Evolutionary conservation across 2,888 invertebrate genomes (phyloP), one percentile per base, ranked within the genome.

Genomic region (Hoplodrina ambigua): DNA sequence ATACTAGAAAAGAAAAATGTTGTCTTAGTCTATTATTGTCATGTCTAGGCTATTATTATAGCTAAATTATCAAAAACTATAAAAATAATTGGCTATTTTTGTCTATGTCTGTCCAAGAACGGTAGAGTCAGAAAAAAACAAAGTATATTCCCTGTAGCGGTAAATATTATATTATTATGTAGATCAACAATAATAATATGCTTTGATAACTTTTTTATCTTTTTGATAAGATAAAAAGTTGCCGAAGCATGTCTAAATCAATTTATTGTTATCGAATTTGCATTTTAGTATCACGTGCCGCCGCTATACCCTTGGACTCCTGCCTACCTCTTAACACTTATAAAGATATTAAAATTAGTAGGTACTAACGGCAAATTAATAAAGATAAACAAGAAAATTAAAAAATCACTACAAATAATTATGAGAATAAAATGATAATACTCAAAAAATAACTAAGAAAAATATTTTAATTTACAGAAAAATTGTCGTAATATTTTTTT

Each of bases 151-250:
- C 41, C 8, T 41, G 13, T 41, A 13, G 2, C 41, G 13, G 41
- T 11, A 37, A 10, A 37, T 37, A 37, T 37, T 37, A 37, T 37
- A 1, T 11, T 41, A 41, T 41, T 41, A 41, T 41, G 41, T 11
- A 41, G 13, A 54, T n/a, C 4, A 30, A 54, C 25, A 19, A 19
- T 17, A 13, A n/a, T 63, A 74, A n/a, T 33, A 50, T 37, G 33
- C 41, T 10, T 37, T 50, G 44, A 41, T 49, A 70, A 11, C 2
- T 6, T 46, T 20, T 10, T 69, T 46, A 46, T 46, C 46, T 17
- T 46, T 17, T 15, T 46, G 46, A 46, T 46, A 46, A 46, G 46
- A 46, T 46, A 46, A 44, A 44, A 46, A 25, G 33, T 76, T 15
- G 56, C 44, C 33, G 11, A 15, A 46, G 46, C 17, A 17, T 15